Percentiles rank a stretch among this genome's conserved stretches.
Evolutionary conservation across 2,888 invertebrate species (phyloP).

Genomic region (Amiota mariae): DNA sequence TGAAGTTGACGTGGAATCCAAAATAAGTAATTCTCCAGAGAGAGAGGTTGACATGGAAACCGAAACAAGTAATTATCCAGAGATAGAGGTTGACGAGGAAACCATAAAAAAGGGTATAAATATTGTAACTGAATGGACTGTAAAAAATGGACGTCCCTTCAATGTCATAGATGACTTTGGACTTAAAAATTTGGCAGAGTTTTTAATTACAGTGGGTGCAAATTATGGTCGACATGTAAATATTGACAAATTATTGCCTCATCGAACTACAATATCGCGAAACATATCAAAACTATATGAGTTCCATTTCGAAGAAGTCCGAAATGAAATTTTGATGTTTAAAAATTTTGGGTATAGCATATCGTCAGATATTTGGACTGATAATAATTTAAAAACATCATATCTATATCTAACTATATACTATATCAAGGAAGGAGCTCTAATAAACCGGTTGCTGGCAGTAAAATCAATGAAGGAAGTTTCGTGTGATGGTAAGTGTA

Average conservation of each 20-base stretch:
- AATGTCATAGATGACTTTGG: constrained; percentile 39
- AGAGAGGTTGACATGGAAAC: no score
- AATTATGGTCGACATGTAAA: constrained; percentile 42
- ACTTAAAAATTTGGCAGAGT: constrained; percentile 37
- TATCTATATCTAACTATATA: constrained; percentile 42
- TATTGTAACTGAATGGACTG: constrained; percentile 36
- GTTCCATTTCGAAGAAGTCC: constrained; percentile 37
- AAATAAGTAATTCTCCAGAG: no score
- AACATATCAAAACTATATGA: constrained; percentile 37
- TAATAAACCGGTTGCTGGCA: constrained; percentile 33
- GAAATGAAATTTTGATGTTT: constrained; percentile 35
- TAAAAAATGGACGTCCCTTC: constrained; percentile 39
- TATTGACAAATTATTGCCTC: constrained; percentile 41
- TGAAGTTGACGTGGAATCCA: no score
- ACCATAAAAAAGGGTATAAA: constrained; percentile 34
- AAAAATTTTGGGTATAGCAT: constrained; percentile 42
- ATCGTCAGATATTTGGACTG: constrained; percentile 43
- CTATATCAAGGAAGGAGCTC: constrained; percentile 38
- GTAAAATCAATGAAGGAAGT: constrained; percentile 33
- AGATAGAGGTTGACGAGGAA: constrained; percentile 32
- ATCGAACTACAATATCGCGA: constrained; percentile 41
- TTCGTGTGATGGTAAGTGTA: constrained; percentile 22
- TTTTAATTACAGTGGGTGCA: constrained; percentile 40
- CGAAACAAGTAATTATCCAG: background rate
- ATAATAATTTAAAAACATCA: constrained; percentile 38